These are phyloP conservation scores for Fregata magnificens DNA, from an alignment of 2,113 vertebrate species.

Conservation along the genomic window DNA sequence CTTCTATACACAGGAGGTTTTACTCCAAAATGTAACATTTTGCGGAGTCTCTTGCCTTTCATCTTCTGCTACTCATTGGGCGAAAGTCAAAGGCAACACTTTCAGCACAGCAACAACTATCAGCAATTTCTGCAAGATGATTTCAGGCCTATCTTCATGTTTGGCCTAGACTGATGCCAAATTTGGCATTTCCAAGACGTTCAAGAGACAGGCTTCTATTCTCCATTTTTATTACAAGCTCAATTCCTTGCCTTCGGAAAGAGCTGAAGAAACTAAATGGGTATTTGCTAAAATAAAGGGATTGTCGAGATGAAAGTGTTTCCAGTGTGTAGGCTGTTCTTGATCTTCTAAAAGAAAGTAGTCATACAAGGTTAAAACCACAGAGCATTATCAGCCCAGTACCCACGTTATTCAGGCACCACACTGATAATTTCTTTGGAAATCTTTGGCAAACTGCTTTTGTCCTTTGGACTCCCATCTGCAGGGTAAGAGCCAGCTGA, in stretches of 20 bases:
- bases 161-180: background rate
- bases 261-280: background rate
- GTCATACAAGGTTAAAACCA: background rate
- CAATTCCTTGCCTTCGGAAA: background rate
- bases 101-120: background rate
- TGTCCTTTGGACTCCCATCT: background rate
- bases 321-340: background rate
- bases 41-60: background rate
- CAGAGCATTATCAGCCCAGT: background rate
- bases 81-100: background rate
- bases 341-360: background rate
- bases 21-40: background rate
- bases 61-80: background rate
- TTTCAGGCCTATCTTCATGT: background rate
- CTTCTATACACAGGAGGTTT: background rate
- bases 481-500: background rate
- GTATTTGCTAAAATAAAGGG: background rate
- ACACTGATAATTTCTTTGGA: background rate
- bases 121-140: background rate
- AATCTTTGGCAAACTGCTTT: background rate
- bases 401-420: background rate
- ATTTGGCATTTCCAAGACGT: background rate
- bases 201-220: background rate
- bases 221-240: background rate
- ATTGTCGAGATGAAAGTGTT: background rate